Evolutionary conservation across 2,113 vertebrate genomes (phyloP).

Genomic region (Forbesichthys papilliferus): DNA sequence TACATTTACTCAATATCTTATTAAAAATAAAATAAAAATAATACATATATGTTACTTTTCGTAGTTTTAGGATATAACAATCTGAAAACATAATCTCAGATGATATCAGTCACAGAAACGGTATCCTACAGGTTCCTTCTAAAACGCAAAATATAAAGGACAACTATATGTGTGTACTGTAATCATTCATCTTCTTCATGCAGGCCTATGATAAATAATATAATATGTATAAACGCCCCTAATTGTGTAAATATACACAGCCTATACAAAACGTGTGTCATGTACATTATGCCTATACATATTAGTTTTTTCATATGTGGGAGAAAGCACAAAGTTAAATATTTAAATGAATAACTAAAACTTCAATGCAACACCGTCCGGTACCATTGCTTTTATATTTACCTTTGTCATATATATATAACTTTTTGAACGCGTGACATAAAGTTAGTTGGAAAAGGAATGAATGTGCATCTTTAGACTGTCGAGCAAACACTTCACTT

Average conservation of each 20-base stretch:
- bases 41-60: conserved; percentile 1
- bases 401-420: neutral
- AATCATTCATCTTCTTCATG: too few species aligned
- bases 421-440: neutral
- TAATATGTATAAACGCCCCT: too few species aligned
- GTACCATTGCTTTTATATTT: neutral
- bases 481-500: neutral
- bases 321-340: neutral
- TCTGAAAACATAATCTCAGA: neutral
- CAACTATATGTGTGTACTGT: too few species aligned
- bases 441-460: neutral
- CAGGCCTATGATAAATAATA: too few species aligned
- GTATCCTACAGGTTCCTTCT: too few species aligned
- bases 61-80: neutral
- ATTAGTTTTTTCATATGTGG: too few species aligned
- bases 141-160: too few species aligned
- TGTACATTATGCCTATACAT: too few species aligned
- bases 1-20: neutral
- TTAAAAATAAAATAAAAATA: conserved; percentile 16
- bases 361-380: neutral
- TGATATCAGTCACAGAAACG: too few species aligned
- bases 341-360: neutral
- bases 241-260: too few species aligned
- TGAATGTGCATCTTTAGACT: neutral
- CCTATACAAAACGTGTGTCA: too few species aligned